A percentile compares a stretch with the other conserved stretches of the same genome.
Evolutionary conservation across 2,113 vertebrate species (phyloP).

Genomic region (Dipodomys ordii): DNA sequence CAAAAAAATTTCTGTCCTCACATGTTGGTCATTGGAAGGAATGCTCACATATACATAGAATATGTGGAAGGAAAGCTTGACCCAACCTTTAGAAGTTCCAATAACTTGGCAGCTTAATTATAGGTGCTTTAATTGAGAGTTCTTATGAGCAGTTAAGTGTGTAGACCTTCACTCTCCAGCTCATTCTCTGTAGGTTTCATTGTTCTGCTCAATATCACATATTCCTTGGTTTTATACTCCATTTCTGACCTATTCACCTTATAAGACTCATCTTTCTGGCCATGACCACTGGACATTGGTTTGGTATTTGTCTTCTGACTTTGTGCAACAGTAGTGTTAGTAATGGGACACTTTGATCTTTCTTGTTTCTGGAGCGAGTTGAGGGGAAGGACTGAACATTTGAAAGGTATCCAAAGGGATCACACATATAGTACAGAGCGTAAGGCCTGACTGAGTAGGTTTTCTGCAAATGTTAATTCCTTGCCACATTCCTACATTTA

Average conservation of each 20-base stretch:
- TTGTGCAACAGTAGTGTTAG: background rate
- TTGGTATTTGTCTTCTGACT: constrained; percentile 1
- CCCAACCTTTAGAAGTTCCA: background rate
- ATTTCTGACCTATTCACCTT: background rate
- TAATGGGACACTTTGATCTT: background rate
- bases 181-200: background rate
- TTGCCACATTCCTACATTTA: background rate
- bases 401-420: background rate
- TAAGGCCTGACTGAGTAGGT: background rate
- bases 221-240: constrained; percentile 1
- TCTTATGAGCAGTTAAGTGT: background rate
- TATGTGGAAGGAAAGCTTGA: background rate
- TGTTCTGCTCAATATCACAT: background rate
- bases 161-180: background rate
- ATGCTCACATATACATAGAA: background rate
- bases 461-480: background rate
- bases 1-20: background rate
- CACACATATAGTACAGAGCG: background rate
- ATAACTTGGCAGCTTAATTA: background rate
- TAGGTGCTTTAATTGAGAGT: background rate
- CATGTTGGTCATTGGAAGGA: no score
- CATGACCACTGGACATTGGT: background rate
- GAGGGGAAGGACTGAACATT: background rate
- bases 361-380: background rate
- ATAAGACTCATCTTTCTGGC: constrained; percentile 26